Evolutionary conservation across 2,888 invertebrate species (phyloP).

Genomic region (Drosophila silvestris): DNA sequence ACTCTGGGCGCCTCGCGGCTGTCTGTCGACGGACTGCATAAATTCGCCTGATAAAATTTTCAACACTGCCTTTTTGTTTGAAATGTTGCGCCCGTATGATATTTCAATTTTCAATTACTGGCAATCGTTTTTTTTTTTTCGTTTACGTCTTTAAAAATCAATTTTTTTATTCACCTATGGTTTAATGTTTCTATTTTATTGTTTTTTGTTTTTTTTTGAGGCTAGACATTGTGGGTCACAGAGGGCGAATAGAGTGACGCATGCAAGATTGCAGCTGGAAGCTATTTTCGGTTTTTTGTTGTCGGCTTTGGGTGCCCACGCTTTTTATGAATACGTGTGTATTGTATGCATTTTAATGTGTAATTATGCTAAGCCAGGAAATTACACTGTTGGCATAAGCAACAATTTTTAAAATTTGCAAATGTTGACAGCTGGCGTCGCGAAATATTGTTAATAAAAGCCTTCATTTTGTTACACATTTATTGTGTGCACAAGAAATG

Average conservation of each 20-base stretch:
- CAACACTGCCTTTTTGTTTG: constrained; percentile 61
- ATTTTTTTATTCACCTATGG: constrained; percentile 7
- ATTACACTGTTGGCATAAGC: constrained; percentile 4
- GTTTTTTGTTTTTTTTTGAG: constrained; percentile 30
- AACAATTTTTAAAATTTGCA: constrained; percentile 8
- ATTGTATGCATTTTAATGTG: not conserved
- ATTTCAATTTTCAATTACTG: constrained; percentile 78
- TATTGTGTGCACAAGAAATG: constrained; percentile 19
- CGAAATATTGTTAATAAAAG: constrained; percentile 38
- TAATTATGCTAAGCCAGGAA: not conserved
- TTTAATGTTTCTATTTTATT: constrained; percentile 16
- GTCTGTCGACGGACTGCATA: constrained; percentile 46
- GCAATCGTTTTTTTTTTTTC: constrained; percentile 16
- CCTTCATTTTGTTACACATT: constrained; percentile 37
- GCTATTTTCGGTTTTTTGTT: constrained; percentile 19
- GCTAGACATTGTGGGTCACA: constrained; percentile 68
- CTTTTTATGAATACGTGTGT: constrained; percentile 2
- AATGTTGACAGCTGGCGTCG: constrained; percentile 32
- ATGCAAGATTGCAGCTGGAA: constrained; percentile 51
- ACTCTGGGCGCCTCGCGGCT: constrained; percentile 18
- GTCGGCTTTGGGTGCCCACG: constrained; percentile 33
- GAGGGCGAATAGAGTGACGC: constrained; percentile 64
- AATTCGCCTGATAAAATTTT: constrained; percentile 68
- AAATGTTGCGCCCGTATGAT: constrained; percentile 68
- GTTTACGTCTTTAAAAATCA: constrained; percentile 53